These are phyloP conservation scores for Brachirus orientalis DNA, from an alignment of 2,113 vertebrate genomes.

Conservation along the genomic window DNA sequence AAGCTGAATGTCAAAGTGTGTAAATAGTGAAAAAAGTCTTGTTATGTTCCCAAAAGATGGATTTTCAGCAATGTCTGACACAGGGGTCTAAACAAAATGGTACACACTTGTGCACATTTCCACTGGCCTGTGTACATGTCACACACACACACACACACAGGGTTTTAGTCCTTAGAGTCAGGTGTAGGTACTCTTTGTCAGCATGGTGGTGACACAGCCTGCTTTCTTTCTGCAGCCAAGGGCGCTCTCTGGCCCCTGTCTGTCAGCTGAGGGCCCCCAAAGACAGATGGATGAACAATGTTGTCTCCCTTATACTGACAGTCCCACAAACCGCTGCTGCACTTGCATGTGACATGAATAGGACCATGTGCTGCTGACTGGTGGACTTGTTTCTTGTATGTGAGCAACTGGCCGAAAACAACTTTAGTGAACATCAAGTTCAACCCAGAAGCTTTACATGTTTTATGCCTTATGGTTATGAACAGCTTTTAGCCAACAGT, in stretches of 20 bases:
- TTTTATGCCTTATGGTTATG: no score
- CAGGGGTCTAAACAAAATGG: conserved; percentile 34
- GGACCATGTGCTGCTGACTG: background rate
- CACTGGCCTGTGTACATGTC: background rate
- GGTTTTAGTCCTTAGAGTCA: conserved; percentile 13
- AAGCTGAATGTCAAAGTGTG: conserved; percentile 65
- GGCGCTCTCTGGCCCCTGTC: conserved; percentile 18
- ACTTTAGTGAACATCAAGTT: no score
- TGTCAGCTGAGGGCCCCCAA: conserved; percentile 44
- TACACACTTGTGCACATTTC: background rate
- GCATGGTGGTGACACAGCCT: conserved; percentile 2
- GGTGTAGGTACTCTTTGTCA: conserved; percentile 18
- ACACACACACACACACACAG: background rate
- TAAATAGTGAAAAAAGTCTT: conserved; percentile 51
- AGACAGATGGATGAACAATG: conserved; percentile 51
- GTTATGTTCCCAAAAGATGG: conserved; percentile 49
- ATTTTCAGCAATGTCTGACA: conserved; percentile 29
- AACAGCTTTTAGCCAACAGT: no score
- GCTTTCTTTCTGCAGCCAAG: conserved; percentile 10
- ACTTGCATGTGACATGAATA: conserved; percentile 29
- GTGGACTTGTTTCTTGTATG: background rate
- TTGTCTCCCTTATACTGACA: background rate
- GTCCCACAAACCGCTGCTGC: conserved; percentile 5
- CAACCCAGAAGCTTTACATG: no score
- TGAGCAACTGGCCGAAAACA: background rate